Base-by-base conservation (phyloP, 1,140 invertebrate species). In the Ditylenchus dipsaci region DNA sequence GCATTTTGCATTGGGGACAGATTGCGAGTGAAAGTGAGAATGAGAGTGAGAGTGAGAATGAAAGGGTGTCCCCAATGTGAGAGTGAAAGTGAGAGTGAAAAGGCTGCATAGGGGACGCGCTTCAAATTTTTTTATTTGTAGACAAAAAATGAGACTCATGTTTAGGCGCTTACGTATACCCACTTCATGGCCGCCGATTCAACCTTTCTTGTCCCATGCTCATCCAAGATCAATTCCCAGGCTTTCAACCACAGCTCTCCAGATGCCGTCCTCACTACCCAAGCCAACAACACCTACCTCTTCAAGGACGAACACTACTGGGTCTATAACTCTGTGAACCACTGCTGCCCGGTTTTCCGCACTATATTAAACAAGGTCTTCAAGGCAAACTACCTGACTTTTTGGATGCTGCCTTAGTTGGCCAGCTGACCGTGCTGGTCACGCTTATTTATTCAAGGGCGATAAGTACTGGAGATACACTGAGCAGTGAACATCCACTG, bases 241-340 rank as follows among this genome's bases (percentile, higher is more conserved):
- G 49, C 49, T 45, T 19, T 21, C 49, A 53, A 21, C n/a, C n/a
- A 53, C 15, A 26, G 49, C n/a, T 1, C 49, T 26, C n/a, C 23
- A 21, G 49, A 53, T 26, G 49, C 49, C 8, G 49, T 15, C 23
- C n/a, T 53, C 3, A 53, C 49, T 8, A 7, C 15, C n/a, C n/a
- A 26, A 7, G 3, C 3, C 3, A 15, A 1, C n/a, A 26, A 53
- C 15, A 53, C 49, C 3, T 53, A 53, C 15, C n/a, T 53, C 3
- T 53, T 53, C 49, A 53, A 53, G 49, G 49, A 26, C 49, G 49
- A 53, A 1, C n/a, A 53, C n/a, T 53, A 53, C 15, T 53, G 49
- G 49, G 49, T 53, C 3, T 53, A 21, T 26, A 26, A 53, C 49
- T 26, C 49, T 8, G 15, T 7, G 23, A 17, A 5, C n/a, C 3